Evolutionary conservation across 2,113 vertebrate genomes (phyloP).

Genomic region (Pygathrix nemaeus): DNA sequence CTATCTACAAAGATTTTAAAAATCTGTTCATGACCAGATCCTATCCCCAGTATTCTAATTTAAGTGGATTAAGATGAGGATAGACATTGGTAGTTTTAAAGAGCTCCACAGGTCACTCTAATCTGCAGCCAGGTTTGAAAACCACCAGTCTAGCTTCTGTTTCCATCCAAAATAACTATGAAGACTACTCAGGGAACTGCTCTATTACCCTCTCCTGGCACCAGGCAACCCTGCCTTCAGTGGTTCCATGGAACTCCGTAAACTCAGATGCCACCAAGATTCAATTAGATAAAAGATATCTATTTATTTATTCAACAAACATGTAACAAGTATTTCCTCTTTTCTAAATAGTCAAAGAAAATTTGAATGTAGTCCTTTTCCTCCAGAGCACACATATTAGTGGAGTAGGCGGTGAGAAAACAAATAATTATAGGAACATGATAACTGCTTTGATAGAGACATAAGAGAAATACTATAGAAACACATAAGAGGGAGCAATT

Average conservation of each 20-base stretch:
- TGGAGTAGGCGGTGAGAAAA: neutral
- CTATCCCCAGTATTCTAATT: neutral
- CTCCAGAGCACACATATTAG: neutral
- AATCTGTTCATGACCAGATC: neutral
- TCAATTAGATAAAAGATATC: neutral
- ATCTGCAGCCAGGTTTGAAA: conserved; percentile 26
- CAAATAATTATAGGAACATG: conserved; percentile 21
- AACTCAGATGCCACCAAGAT: neutral
- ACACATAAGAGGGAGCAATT: neutral
- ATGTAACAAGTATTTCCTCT: neutral
- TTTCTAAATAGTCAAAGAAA: conserved; percentile 17
- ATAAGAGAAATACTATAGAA: neutral
- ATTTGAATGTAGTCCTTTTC: neutral
- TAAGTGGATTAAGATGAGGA: neutral
- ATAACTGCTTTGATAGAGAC: neutral
- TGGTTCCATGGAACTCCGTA: neutral
- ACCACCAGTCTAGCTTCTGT: neutral
- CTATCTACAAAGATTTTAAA: neutral
- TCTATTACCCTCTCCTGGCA: neutral
- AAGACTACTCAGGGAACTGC: neutral
- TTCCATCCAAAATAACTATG: conserved; percentile 29
- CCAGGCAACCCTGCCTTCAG: neutral
- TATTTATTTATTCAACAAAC: neutral
- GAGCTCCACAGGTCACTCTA: neutral
- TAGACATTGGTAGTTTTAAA: neutral